These are phyloP conservation scores for Drosophila nasuta DNA, from an alignment of 1,140 invertebrate genomes.

Conservation along the genomic window DNA sequence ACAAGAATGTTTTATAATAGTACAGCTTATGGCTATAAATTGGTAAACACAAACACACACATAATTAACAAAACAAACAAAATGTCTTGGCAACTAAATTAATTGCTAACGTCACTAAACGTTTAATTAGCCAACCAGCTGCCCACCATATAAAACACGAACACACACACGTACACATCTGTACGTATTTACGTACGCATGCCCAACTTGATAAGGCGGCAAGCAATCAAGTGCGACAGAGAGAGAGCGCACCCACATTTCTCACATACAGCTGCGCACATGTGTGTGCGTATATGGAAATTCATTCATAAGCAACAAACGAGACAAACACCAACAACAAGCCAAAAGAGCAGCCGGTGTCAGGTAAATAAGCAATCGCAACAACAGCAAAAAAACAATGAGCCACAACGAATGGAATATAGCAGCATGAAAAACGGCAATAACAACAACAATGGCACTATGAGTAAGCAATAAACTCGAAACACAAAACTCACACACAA, in stretches of 20 bases:
- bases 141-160: constrained; percentile 19
- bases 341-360: constrained; percentile 66
- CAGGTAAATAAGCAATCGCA: constrained; percentile 59
- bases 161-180: constrained; percentile 40
- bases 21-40: constrained; percentile 23
- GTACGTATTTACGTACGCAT: neutral
- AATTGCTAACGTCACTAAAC: constrained; percentile 61
- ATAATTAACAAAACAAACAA: constrained; percentile 39
- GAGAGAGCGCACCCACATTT: constrained; percentile 49
- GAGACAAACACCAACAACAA: constrained; percentile 43
- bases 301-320: constrained; percentile 68
- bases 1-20: constrained; percentile 4
- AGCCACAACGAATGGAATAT: constrained; percentile 21
- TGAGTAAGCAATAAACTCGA: constrained; percentile 56
- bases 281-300: constrained; percentile 5
- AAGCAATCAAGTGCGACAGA: neutral
- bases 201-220: constrained; percentile 6
- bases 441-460: constrained; percentile 50
- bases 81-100: constrained; percentile 55
- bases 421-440: constrained; percentile 19
- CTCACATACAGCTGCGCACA: neutral
- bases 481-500: constrained; percentile 26
- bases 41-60: constrained; percentile 11
- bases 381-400: constrained; percentile 45
- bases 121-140: constrained; percentile 69